Evolutionary conservation across 2,888 invertebrate genomes (phyloP), one percentile per base, ranked within the genome.

Genomic region (Lasioglossum figueresi): DNA sequence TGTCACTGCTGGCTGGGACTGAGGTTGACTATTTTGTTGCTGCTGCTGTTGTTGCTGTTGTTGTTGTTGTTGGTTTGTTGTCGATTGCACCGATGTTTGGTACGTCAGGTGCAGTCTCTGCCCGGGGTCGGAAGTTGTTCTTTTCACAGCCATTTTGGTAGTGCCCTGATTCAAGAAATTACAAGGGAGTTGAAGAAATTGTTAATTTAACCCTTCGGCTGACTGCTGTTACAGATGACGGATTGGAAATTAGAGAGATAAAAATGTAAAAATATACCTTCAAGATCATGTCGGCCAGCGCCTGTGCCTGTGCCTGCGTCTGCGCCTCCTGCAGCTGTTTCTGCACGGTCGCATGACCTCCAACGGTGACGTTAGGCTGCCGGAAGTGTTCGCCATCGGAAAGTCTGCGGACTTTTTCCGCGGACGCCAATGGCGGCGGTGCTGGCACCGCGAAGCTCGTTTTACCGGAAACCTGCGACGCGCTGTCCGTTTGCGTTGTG

Each of bases 101-200:
- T 95, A 91, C 92, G 94, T 93, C 76, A 94, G 78, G 73, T 94
- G 97, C 78, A 97, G 94, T 92, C 96, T 96, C 84, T 97, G 97
- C 0, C 97, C 97, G 0, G 97, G 97, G 93, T 97, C 97, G 34
- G 97, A 97, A 82, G 97, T 96, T 76, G 97, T 96, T 91, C 97
- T 96, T 95, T 97, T 97, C 31, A 98, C 97, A 63, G 97, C 96
- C 94, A 96, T 93, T 90, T 95, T 95, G 8, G 95, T 85, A 8
- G 86, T 87, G 6, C 87, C 87, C 87, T 87, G 16, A 31, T 68
- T 34, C 10, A 6, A 56, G 10, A 8, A 31, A 45, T 37, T 16
- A 74, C 4, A 16, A 63, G 4, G 2, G 6, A 31, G 16, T 31
- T 63, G 1, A 16, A 16, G 31, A 27, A 31, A 31, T 16, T 16